A percentile compares a stretch with the other conserved stretches of the same genome.
These are phyloP conservation scores for Crepidodera aurea DNA, from an alignment of 2,888 invertebrate genomes.

Conservation along the genomic window DNA sequence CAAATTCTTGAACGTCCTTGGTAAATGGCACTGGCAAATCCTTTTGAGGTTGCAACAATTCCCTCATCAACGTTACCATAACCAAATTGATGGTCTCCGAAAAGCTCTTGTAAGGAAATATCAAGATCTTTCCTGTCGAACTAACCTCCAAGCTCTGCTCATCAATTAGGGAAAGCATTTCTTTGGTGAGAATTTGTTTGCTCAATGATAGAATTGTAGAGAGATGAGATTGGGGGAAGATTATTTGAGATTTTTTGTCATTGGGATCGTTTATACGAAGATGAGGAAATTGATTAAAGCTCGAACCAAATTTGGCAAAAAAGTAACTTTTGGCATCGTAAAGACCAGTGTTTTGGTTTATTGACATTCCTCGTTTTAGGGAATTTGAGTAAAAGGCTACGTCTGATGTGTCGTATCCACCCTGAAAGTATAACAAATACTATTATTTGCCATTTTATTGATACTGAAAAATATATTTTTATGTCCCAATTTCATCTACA, in stretches of 20 bases:
- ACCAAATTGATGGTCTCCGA: constrained; percentile 95
- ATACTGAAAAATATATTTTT: no score
- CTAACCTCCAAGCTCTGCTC: constrained; percentile 84
- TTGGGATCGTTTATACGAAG: constrained; percentile 77
- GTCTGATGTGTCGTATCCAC: constrained; percentile 55
- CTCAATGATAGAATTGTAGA: constrained; percentile 81
- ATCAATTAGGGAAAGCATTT: constrained; percentile 78
- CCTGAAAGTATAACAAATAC: constrained; percentile 30
- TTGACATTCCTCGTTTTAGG: constrained; percentile 48
- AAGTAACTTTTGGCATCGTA: constrained; percentile 87
- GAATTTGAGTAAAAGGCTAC: constrained; percentile 51
- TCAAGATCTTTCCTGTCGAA: constrained; percentile 72
- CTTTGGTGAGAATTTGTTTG: constrained; percentile 86
- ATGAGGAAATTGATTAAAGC: constrained; percentile 89
- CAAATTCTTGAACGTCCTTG: constrained; percentile 80
- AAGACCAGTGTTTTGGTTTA: constrained; percentile 42
- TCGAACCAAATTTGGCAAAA: constrained; percentile 91
- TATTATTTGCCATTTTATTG: no score
- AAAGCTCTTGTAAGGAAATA: constrained; percentile 92
- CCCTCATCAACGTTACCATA: constrained; percentile 89
- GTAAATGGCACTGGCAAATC: constrained; percentile 91
- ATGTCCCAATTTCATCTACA: no score
- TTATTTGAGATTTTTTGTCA: constrained; percentile 69
- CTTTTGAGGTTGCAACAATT: constrained; percentile 88
- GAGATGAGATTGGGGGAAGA: constrained; percentile 80